Base-by-base conservation (phyloP, 2,888 invertebrate genomes). In the Lymantria dispar region DNA sequence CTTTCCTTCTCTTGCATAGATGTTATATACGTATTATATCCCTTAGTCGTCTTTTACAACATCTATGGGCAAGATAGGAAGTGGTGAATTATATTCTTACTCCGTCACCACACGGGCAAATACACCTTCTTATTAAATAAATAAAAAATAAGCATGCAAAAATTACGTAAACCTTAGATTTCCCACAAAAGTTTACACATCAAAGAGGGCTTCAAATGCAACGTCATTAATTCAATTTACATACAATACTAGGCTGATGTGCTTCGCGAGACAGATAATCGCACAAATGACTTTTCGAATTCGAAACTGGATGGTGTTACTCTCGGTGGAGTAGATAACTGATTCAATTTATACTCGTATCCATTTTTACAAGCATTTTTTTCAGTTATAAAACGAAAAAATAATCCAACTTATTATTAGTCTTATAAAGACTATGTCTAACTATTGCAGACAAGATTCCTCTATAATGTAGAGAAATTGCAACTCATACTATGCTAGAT, bases 221-320 rank as follows among this genome's bases (percentile, higher is more conserved):
- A 69, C 75, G 72, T 78, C 81, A 83, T 86, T 85, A 82, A 83
- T 83, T 85, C 80, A 83, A 85, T 85, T 83, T 83, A 82, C 80
- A 83, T 78, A 85, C 83, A 84, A 81, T 78, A 76, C 70, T 62
- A 62, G 64, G 65, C 68, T 78, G 81, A 83, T 79, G 81, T 78
- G 83, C 83, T 85, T 75, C 76, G 76, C 74, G 81, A 82, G 80
- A 82, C 84, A 82, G 83, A 87, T 85, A 88, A 88, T 87, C 85
- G 81, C 64, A 76, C 79, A 84, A 86, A 88, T 87, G 81, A 88
- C 87, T 87, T 87, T 87, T 80, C 76, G 78, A 86, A 84, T 83
- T 78, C 72, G 64, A 57, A 57, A 62, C 63, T 71, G 80, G 77
- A 77, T 71, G 76, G 70, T 63, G 62, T 77, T 72, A 78, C 76